Base-by-base conservation (phyloP, 2,113 vertebrate genomes). In the Crocuta crocuta region DNA sequence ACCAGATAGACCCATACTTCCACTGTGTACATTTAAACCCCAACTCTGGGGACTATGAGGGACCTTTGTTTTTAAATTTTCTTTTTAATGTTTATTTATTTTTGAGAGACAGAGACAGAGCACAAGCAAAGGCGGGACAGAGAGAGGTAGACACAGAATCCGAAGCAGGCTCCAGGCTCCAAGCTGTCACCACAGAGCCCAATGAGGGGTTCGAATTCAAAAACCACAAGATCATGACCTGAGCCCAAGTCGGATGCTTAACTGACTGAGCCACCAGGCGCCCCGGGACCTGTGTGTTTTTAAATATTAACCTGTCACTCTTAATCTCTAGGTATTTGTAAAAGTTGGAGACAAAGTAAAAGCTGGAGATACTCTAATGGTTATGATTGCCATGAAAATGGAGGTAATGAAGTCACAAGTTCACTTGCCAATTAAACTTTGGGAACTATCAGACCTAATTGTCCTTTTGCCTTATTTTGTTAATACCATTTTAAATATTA, bases 341-440 rank as follows among this genome's bases (percentile, higher is more conserved):
- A 99, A 99, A 98, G 99, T 97, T 7, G 99, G 99, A 48, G 99
- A 99, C 98, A 98, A 91, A 81, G 99, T 99, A 33, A 98, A 99
- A 91, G 97, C 97, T 48, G 99, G 99, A 98, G 99, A 99, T 83
- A 98, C 99, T 9, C 98, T 99, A 9, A 98, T 99, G 99, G 99
- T 99, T 80, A 99, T 99, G 99, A 99, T 99, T n/a, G 99, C 99
- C 94, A 99, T 99, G 99, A 99, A 99, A 98, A 99, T 99, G 99
- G 99, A 99, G 99, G 99, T 99, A 94, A 98, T 97, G 43, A 73
- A 33, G 16, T 73, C 35, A 0, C 24, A 45, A 68, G 78, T 8
- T 88, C 86, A 15, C 16, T 19, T 55, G 39, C 61, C 31, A 5
- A 1, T 35, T 26, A n/a, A 73, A 45, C 55, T 55, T 26, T 3